Conservation (phyloP, 2,797 vertebrate genomes). For the Chlorospingus flavigularis region DNA sequence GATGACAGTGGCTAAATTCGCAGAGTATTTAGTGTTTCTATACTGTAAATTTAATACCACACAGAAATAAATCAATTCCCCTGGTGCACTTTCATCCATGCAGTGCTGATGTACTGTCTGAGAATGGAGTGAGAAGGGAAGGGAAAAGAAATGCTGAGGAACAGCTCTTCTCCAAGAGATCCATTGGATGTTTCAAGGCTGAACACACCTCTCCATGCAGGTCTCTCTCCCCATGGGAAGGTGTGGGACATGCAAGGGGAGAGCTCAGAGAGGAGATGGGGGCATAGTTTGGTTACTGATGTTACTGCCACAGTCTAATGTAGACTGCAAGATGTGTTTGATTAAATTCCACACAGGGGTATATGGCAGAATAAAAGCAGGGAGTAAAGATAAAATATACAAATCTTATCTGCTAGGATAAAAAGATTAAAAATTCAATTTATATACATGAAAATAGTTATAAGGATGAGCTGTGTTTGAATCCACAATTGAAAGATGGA, state of each 20-base stretch:
- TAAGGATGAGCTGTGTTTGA: background rate
- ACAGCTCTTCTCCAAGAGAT: background rate
- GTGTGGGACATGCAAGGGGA: fast-evolving
- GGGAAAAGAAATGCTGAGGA: background rate
- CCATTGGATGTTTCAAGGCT: background rate
- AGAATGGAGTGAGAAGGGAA: background rate
- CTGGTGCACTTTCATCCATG: background rate
- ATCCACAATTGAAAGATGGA: background rate
- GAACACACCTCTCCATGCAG: fast-evolving
- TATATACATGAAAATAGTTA: background rate
- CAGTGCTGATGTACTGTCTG: background rate
- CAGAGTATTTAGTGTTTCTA: background rate
- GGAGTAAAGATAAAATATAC: background rate
- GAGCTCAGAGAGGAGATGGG: background rate
- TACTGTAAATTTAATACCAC: background rate
- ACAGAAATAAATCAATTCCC: background rate
- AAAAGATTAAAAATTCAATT: background rate
- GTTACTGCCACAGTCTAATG: fast-evolving
- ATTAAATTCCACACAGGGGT: background rate
- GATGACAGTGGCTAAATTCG: background rate
- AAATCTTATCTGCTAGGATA: background rate
- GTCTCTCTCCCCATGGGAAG: background rate
- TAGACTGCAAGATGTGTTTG: background rate
- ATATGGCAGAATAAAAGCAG: background rate
- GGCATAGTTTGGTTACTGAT: background rate